phyloP scores from a whole-genome alignment of 2,888 invertebrate genomes.

The Agrotis clavis region DNA sequence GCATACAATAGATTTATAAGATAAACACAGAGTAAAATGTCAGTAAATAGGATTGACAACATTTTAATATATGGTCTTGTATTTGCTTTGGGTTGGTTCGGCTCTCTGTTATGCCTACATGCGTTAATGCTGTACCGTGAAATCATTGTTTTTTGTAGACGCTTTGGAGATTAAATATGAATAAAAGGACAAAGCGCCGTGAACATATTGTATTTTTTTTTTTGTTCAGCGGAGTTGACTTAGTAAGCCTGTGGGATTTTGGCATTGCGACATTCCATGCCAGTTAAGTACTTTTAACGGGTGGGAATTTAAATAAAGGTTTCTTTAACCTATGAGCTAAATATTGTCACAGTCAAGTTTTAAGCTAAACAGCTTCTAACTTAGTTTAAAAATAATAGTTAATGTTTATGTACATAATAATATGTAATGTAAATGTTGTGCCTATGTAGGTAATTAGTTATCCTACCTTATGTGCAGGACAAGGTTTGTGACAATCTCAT shows the following conservation, averaged over 20 bases:
- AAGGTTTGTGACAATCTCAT: background rate
- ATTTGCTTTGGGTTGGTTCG: conserved; percentile 87
- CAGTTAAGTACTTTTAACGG: conserved; percentile 78
- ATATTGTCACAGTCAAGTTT: background rate
- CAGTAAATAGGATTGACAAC: conserved; percentile 91
- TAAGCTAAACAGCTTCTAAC: background rate
- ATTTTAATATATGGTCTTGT: conserved; percentile 90
- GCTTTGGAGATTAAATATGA: conserved; percentile 88
- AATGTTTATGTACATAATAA: too few relatives aligned
- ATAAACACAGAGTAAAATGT: conserved; percentile 91
- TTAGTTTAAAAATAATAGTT: too few relatives aligned
- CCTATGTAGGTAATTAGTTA: too few relatives aligned
- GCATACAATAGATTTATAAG: conserved; percentile 91
- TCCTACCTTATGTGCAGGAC: background rate
- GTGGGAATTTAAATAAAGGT: conserved; percentile 72
- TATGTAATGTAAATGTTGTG: too few relatives aligned
- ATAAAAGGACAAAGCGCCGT: conserved; percentile 87
- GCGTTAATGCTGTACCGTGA: conserved; percentile 91
- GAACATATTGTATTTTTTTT: conserved; percentile 83
- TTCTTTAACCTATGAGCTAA: conserved; percentile 65
- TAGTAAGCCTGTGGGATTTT: conserved; percentile 85
- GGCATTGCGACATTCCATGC: conserved; percentile 76
- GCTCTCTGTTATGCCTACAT: conserved; percentile 89
- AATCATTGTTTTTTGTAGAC: conserved; percentile 90
- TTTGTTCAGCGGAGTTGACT: conserved; percentile 79